Base-by-base conservation (phyloP, 2,888 invertebrate genomes). In the Gymnocheta viridis region DNA sequence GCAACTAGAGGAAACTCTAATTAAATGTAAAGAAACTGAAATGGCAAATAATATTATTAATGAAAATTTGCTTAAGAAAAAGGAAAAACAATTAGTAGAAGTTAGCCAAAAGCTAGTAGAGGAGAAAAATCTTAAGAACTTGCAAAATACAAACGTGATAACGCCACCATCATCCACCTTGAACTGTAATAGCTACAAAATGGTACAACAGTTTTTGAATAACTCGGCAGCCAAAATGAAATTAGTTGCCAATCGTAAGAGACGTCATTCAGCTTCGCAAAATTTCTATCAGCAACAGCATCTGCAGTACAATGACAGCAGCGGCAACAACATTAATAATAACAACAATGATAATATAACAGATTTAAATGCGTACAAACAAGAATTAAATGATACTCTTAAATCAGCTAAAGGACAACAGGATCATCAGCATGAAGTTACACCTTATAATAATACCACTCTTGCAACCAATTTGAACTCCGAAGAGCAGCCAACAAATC, bases 261-360 rank as follows among this genome's bases (percentile, higher is more conserved):
- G 94, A 76, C 93, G 94, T 9, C 94, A 94, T 91, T 93, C 93
- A 64, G 92, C 92, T 90, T 93, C 89, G 67, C 90, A 90, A 87
- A 89, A 89, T 80, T 86, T 87, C 73, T 87, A 83, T 54, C 83
- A 83, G 10, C 80, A 76, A 35, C 73, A 64, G 92, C 87, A 90
- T 91, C 89, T 91, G 92, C 69, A 86, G 66, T 49, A 56, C 35
- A 35, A 24, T 7, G 44, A 49, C 44, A 35, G 32, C 79, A 82
- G 5, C 32, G 41, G 19, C 3, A 83, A 79, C 56, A 85, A 72
- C 35, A 85, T 62, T 27, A 82, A 60, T 32, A 88, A 85, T 22
- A 84, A 85, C 51, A 87, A 88, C 41, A 87, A 86, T 77, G 86
- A 86, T 47, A 85, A 86, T 41, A 87, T 87, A 54, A 85, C 83